Percentiles rank a stretch among this genome's conserved stretches.
Conservation (phyloP, 2,113 vertebrate genomes). For the Brachyistius frenatus region DNA sequence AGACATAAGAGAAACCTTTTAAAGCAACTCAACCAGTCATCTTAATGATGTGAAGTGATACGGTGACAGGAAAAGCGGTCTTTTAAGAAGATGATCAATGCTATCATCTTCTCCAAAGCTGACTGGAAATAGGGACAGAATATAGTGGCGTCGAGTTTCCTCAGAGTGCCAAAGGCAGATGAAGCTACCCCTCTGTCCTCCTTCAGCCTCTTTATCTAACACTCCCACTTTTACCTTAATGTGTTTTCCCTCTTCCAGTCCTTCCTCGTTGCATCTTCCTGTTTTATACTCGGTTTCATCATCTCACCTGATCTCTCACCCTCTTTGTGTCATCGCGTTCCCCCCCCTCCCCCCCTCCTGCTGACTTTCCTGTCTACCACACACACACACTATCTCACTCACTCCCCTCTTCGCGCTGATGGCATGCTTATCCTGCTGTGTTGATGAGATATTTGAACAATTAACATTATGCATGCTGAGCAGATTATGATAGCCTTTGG, state of each 20-base stretch:
- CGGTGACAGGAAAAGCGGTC: slow-evolving; percentile 68
- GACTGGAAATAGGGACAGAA: slow-evolving; percentile 52
- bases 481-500: slow-evolving; percentile 65
- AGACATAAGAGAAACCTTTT: slow-evolving; percentile 73
- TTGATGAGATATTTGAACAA: slow-evolving; percentile 63
- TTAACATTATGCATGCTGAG: slow-evolving; percentile 65
- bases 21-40: slow-evolving; percentile 72
- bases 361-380: neutral
- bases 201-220: slow-evolving; percentile 43
- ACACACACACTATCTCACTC: slow-evolving; percentile 11
- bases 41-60: slow-evolving; percentile 66
- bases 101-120: slow-evolving; percentile 75
- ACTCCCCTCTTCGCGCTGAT: slow-evolving; percentile 24
- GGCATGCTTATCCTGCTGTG: slow-evolving; percentile 50
- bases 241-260: slow-evolving; percentile 31
- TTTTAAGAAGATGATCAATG: slow-evolving; percentile 82
- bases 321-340: neutral
- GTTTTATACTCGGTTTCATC: slow-evolving; percentile 43
- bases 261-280: slow-evolving; percentile 32
- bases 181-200: slow-evolving; percentile 23
- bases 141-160: slow-evolving; percentile 72
- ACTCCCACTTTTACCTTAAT: slow-evolving; percentile 46
- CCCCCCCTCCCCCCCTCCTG: neutral
- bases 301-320: slow-evolving; percentile 33
- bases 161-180: slow-evolving; percentile 52